Conservation (phyloP, 2,888 invertebrate species). For the Sarcophaga rosellei region DNA sequence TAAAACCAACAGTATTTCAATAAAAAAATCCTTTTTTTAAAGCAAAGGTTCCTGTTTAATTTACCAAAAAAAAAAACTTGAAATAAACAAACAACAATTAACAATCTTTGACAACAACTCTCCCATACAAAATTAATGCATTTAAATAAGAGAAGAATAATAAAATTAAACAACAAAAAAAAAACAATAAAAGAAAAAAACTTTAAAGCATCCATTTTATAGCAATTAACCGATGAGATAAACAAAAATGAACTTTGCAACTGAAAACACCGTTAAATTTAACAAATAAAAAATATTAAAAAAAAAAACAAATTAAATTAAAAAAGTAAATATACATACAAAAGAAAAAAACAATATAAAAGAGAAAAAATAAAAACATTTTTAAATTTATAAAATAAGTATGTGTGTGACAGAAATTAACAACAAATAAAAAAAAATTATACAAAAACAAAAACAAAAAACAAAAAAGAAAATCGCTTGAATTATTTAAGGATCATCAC, state of each 20-base stretch:
- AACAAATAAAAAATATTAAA: slow-evolving; percentile 54
- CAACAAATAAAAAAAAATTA: slow-evolving; percentile 15
- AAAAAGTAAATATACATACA: slow-evolving; percentile 50
- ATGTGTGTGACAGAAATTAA: neutral
- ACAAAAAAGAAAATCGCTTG: slow-evolving; percentile 49
- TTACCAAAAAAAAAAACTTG: slow-evolving; percentile 26
- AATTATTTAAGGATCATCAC: slow-evolving; percentile 49
- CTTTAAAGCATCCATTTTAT: slow-evolving; percentile 71
- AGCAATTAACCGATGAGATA: slow-evolving; percentile 68
- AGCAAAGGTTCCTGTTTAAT: slow-evolving; percentile 67
- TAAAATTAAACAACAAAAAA: slow-evolving; percentile 8
- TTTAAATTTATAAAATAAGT: slow-evolving; percentile 9
- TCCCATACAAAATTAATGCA: slow-evolving; percentile 65
- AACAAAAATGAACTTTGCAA: slow-evolving; percentile 61
- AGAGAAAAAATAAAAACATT: slow-evolving; percentile 57
- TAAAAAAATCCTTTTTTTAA: slow-evolving; percentile 39
- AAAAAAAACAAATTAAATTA: slow-evolving; percentile 56
- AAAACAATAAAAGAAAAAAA: slow-evolving; percentile 41
- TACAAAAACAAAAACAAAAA: slow-evolving; percentile 27
- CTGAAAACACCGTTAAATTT: slow-evolving; percentile 70
- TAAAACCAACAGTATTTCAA: slow-evolving; percentile 63
- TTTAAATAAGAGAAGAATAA: slow-evolving; percentile 55
- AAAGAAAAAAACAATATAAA: slow-evolving; percentile 30
- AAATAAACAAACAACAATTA: slow-evolving; percentile 46
- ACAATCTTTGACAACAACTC: slow-evolving; percentile 64